phyloP scores from a whole-genome alignment of 2,888 invertebrate genomes.

The Scaptodrosophila latifasciaeformis region DNA sequence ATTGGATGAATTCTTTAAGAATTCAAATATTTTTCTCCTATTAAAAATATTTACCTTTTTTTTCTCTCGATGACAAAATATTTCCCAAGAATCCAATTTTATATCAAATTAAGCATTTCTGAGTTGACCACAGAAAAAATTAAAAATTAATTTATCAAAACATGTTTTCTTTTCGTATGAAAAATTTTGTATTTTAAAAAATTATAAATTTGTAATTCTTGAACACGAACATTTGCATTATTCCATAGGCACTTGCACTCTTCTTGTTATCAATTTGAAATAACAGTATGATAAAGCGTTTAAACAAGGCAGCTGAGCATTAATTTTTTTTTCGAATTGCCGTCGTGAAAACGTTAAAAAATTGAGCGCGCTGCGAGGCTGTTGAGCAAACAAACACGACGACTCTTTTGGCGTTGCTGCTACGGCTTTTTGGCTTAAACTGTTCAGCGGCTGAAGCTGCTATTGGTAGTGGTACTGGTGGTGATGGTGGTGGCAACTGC shows the following conservation, averaged over 20 bases:
- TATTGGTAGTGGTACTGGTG: constrained; percentile 8
- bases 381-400: neutral
- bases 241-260: neutral
- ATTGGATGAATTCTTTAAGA: too few relatives aligned
- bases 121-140: too few relatives aligned
- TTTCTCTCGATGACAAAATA: too few relatives aligned
- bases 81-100: too few relatives aligned
- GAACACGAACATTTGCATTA: too few relatives aligned
- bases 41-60: too few relatives aligned
- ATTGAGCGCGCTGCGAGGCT: neutral
- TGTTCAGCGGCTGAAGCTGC: neutral
- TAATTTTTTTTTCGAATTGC: constrained; percentile 49
- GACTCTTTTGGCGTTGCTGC: neutral
- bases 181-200: neutral
- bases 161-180: too few relatives aligned
- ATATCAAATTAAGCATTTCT: too few relatives aligned
- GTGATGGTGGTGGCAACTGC: too few relatives aligned
- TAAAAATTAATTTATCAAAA: too few relatives aligned
- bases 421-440: constrained; percentile 15
- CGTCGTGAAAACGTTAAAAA: constrained; percentile 44
- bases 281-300: neutral
- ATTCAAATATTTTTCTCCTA: too few relatives aligned
- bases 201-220: too few relatives aligned
- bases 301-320: neutral
- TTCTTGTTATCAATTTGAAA: neutral